Percentiles rank a stretch among this genome's conserved stretches.
phyloP scores from a whole-genome alignment of 2,888 invertebrate species.

The Amphipyra tragopoginis region DNA sequence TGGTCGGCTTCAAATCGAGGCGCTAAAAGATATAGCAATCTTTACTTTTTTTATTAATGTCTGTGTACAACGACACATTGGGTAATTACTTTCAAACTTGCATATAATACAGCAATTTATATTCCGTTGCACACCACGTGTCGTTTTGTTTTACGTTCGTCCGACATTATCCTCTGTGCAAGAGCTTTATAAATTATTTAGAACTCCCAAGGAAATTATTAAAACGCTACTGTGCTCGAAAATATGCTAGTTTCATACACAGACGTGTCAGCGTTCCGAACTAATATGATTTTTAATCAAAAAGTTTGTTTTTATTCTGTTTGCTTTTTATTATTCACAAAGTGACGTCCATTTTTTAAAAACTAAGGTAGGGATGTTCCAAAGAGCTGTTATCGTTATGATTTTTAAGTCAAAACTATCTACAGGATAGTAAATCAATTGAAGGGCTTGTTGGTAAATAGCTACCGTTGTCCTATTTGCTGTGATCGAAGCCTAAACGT shows the following conservation, averaged over 20 bases:
- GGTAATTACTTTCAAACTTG: conserved; percentile 73
- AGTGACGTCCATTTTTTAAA: conserved; percentile 1
- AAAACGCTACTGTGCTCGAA: conserved; percentile 51
- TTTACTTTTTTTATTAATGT: too few species aligned
- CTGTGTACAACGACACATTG: conserved; percentile 50
- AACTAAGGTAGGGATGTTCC: background rate
- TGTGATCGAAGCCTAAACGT: too few species aligned
- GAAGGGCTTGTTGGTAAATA: too few species aligned
- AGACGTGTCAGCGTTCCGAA: conserved; percentile 24
- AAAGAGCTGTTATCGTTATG: too few species aligned
- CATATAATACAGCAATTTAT: conserved; percentile 73
- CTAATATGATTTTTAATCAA: conserved; percentile 42
- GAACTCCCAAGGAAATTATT: conserved; percentile 65
- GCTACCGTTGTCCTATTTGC: too few species aligned
- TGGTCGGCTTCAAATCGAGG: too few species aligned
- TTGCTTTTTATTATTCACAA: conserved; percentile 19
- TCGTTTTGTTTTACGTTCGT: conserved; percentile 66
- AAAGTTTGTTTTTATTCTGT: conserved; percentile 30
- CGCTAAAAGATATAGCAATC: too few species aligned
- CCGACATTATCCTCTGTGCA: conserved; percentile 57
- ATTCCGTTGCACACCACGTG: conserved; percentile 69
- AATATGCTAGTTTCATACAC: conserved; percentile 45
- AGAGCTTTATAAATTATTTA: conserved; percentile 65
- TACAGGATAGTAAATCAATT: too few species aligned
- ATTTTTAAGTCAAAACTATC: too few species aligned